A percentile compares a stretch with the other conserved stretches of the same genome.
Evolutionary conservation across 2,113 vertebrate species (phyloP).

Genomic region (Thalassarche chlororhynchos): DNA sequence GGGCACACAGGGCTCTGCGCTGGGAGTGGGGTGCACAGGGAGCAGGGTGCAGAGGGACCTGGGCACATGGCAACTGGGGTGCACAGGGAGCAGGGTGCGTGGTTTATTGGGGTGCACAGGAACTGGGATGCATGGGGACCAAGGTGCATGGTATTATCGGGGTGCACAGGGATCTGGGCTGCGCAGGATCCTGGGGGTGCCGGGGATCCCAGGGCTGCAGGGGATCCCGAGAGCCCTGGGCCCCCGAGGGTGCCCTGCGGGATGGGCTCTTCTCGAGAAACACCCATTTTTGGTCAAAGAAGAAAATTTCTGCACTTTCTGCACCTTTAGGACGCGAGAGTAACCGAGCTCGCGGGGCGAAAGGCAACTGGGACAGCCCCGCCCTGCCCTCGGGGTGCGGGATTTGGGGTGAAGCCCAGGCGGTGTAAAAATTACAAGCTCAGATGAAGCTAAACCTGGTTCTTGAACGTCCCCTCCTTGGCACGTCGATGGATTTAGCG

Average conservation of each 20-base stretch:
- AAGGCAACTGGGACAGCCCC: not conserved
- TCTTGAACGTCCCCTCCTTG: not conserved
- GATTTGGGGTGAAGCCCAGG: not conserved
- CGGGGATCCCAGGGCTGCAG: not conserved
- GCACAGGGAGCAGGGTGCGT: fast-evolving
- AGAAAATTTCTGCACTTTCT: not conserved
- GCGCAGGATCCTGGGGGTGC: fast-evolving
- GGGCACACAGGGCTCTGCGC: too few species aligned
- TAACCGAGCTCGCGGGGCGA: fast-evolving
- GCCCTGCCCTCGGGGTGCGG: not conserved
- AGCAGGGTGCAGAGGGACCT: not conserved
- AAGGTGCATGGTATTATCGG: fast-evolving
- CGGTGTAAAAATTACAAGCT: too few species aligned
- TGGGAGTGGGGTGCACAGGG: not conserved
- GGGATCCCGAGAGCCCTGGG: not conserved
- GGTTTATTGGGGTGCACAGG: not conserved
- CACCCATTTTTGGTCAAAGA: not conserved
- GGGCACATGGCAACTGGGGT: not conserved
- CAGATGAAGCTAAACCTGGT: not conserved
- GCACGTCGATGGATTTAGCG: fast-evolving
- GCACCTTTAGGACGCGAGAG: not conserved
- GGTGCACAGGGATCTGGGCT: not conserved
- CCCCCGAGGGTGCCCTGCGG: fast-evolving
- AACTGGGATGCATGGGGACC: fast-evolving
- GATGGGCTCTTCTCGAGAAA: fast-evolving